Percentiles rank a stretch among this genome's conserved stretches.
phyloP scores from a whole-genome alignment of 2,797 vertebrate genomes.

The Urosaurus nigricauda region DNA sequence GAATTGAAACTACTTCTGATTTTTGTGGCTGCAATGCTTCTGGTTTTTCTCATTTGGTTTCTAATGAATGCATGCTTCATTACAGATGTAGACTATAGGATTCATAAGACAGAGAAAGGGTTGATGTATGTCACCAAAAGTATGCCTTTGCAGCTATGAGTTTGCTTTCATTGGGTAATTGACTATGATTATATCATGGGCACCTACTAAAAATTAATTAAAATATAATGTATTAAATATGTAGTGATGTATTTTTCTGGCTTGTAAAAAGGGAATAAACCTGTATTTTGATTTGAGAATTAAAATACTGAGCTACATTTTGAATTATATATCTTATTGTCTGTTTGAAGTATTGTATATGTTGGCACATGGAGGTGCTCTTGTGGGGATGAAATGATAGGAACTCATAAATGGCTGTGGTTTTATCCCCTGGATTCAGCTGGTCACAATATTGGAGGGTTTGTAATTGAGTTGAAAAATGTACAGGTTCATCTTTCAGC shows the following conservation, averaged over 20 bases:
- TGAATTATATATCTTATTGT: not conserved
- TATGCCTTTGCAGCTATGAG: not conserved
- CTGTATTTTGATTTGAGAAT: not conserved
- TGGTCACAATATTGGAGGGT: not conserved
- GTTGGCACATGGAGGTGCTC: too few relatives aligned
- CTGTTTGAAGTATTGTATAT: not conserved
- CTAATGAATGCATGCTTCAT: not conserved
- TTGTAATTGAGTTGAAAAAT: not conserved
- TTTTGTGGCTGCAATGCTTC: not conserved
- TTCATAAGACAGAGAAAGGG: not conserved
- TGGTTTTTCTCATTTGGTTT: not conserved
- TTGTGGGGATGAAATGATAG: not conserved
- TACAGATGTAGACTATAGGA: not conserved
- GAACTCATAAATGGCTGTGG: not conserved
- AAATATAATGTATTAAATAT: not conserved
- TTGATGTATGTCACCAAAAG: not conserved
- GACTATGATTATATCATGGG: not conserved
- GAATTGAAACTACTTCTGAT: not conserved
- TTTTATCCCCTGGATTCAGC: not conserved
- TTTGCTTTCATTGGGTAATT: not conserved
- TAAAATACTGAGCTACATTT: not conserved
- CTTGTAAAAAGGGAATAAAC: not conserved
- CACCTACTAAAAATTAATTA: not conserved
- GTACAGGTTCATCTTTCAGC: not conserved
- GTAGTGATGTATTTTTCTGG: not conserved